Evolutionary conservation across 2,888 invertebrate genomes (phyloP), one percentile per base, ranked within the genome.

Genomic region (Gastracanthus pulcherrimus): DNA sequence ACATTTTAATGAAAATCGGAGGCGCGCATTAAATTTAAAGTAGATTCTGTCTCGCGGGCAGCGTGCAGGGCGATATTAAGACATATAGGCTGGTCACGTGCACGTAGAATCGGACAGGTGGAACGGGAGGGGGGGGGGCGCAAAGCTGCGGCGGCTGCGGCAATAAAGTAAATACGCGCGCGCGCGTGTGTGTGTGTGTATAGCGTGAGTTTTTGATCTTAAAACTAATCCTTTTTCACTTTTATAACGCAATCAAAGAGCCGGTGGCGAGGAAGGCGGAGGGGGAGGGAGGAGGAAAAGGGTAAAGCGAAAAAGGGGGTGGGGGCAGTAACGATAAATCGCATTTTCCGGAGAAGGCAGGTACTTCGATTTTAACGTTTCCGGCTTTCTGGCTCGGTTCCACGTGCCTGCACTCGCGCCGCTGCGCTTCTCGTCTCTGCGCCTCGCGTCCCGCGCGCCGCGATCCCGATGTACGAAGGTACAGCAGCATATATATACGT

Each of bases 301-400:
- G 38, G 19, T 38, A 41, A 38, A 41, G 66, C n/a, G 38, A 23
- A 26, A 16, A 66, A 38, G 23, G 82, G 82, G 79, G 84, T 81
- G 83, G 83, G 83, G 81, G 86, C 84, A 85, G 86, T 88, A 86
- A 87, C 87, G 87, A 88, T 89, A 89, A 89, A 89, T 89, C 89
- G 86, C 87, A 88, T 89, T 89, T 87, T 85, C 85, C 84, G 83
- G 84, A 84, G 83, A 84, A 85, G 84, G 82, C 71, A 71, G 71
- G 71, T 71, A 71, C 71, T 71, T 55, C 71, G 71, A 71, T 87
- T 89, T 88, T 85, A 89, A 87, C 87, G 86, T 88, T 88, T 89
- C 87, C 87, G 85, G 84, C 83, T 87, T 89, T 86, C 89, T 89
- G 89, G 89, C 89, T 88, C 84, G 78, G 86, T 87, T 89, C 89